Evolutionary conservation across 1,140 invertebrate species (phyloP).

Genomic region (Drosophila navojoa): DNA sequence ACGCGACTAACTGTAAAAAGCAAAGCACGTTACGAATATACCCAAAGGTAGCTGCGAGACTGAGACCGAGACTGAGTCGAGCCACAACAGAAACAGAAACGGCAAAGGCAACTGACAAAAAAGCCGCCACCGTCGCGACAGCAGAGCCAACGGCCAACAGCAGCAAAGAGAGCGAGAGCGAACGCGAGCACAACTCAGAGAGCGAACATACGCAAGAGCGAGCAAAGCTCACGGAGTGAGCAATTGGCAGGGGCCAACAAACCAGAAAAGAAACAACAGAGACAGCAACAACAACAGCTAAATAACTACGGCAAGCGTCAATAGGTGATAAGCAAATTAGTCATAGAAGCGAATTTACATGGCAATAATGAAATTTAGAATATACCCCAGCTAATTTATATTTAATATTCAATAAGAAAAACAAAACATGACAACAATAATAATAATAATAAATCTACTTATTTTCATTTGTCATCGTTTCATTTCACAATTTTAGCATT

Average conservation of each 20-base stretch:
- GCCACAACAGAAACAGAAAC: conserved; percentile 41
- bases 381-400: no score
- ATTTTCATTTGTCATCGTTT: no score
- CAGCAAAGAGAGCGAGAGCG: conserved; percentile 15
- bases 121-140: conserved; percentile 33
- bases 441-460: no score
- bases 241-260: conserved; percentile 33
- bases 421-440: no score
- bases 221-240: conserved; percentile 45
- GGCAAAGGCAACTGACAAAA: conserved; percentile 44
- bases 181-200: conserved; percentile 13
- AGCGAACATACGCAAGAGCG: conserved; percentile 21
- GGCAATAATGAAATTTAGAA: background rate
- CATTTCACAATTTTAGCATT: no score
- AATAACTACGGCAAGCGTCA: background rate
- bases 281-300: background rate
- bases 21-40: conserved; percentile 83
- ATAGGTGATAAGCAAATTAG: conserved; percentile 20
- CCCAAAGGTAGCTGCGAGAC: conserved; percentile 57
- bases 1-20: conserved; percentile 84
- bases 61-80: conserved; percentile 51
- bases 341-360: background rate
- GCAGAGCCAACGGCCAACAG: conserved; percentile 36
- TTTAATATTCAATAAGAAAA: no score
- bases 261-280: conserved; percentile 13